Conservation (phyloP, 1,140 invertebrate species). For the Limonius californicus region DNA sequence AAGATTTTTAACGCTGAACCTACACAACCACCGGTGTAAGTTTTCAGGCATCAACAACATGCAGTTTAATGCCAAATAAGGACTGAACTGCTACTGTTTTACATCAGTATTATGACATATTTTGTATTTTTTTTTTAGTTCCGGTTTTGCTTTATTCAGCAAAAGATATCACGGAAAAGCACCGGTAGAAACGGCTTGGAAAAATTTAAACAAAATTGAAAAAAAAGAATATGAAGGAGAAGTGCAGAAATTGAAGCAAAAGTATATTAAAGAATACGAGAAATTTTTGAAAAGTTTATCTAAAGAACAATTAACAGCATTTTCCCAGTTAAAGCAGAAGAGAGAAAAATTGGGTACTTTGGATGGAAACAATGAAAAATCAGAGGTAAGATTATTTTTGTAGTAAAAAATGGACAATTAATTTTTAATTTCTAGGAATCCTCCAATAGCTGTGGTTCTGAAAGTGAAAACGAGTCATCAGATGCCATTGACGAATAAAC, state of each 20-base stretch:
- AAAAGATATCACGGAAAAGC: constrained; percentile 41
- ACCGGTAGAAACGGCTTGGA: constrained; percentile 43
- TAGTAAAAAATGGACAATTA: too few species aligned
- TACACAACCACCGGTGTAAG: constrained; percentile 47
- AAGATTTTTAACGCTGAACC: constrained; percentile 39
- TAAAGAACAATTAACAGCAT: constrained; percentile 43
- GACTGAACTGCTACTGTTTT: too few species aligned
- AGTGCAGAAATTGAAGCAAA: constrained; percentile 39
- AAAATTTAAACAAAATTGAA: constrained; percentile 39
- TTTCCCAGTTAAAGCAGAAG: constrained; percentile 26
- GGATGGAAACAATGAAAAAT: too few species aligned
- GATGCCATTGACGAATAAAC: too few species aligned
- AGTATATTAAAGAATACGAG: constrained; percentile 48
- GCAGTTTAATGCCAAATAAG: background rate
- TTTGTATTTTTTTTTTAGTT: constrained; percentile 31
- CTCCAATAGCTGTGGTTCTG: too few species aligned
- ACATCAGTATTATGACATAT: too few species aligned
- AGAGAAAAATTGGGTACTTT: background rate
- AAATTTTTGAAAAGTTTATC: constrained; percentile 47
- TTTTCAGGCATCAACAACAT: background rate
- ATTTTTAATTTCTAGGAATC: too few species aligned
- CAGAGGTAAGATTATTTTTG: too few species aligned
- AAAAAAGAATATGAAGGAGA: constrained; percentile 45
- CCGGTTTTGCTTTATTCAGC: constrained; percentile 45
- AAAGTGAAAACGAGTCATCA: too few species aligned